Base-by-base conservation (phyloP, 2,888 invertebrate species). In the Drosophila monieri region DNA sequence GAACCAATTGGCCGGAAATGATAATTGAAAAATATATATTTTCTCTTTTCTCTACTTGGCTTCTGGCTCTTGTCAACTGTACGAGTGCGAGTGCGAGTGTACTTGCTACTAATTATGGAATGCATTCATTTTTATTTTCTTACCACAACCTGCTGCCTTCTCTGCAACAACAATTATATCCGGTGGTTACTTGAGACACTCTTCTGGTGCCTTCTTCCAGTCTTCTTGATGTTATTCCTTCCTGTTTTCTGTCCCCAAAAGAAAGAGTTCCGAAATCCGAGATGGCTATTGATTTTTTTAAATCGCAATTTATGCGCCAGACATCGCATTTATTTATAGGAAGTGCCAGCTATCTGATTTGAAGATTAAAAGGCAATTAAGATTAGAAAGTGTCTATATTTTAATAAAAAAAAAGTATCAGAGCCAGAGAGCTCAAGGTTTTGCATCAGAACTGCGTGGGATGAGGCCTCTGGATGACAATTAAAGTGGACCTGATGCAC, bases 81-180 rank as follows among this genome's bases (percentile, higher is more conserved):
- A 8, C n/a, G 18, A 35, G n/a, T 41, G 12, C 15, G 59, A n/a
- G 12, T 27, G 46, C 18, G 41, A 18, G 15, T 71, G 53, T 71
- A 56, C 73, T 73, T 66, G 80, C 61, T 71, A 79, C 88, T 88
- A 85, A 88, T 88, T 88, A 88, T 80, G 78, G 84, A 73, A 75
- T 78, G 78, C 80, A 88, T 80, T 83, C 80, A 56, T 65, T 83
- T 88, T 64, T n/a, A n/a, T n/a, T 59, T 75, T 64, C 18, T 62
- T 79, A 60, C 74, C 56, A 73, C 61, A 73, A 59, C 61, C 49
- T 23, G 41, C 49, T 23, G 41, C 49, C 21, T 18, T 39, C 60
- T 27, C 55, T 47, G 53, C 73, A 58, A 52, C 72, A 79, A 81
- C 80, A 83, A 85, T 88, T 83, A 80, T 83, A 85, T 88, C 81